Conservation (phyloP, 2,113 vertebrate genomes). For the Tretioscincus oriximinensis region DNA sequence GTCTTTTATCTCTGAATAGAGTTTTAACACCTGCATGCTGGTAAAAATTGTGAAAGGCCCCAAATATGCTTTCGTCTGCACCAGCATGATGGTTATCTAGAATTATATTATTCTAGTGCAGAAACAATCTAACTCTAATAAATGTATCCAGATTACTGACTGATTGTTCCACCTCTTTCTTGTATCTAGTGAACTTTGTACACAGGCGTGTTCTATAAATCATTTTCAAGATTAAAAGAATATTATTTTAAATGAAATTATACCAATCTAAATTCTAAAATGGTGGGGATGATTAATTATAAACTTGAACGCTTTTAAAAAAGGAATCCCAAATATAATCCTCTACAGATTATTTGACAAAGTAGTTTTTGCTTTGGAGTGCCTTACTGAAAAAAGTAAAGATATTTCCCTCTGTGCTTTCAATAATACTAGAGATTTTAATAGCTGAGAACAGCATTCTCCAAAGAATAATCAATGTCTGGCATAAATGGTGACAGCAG, state of each 20-base stretch:
- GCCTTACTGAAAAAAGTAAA: not conserved
- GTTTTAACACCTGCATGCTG: too few species aligned
- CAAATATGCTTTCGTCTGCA: too few species aligned
- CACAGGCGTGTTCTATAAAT: conserved; percentile 36
- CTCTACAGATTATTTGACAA: not conserved
- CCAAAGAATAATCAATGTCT: conserved; percentile 21
- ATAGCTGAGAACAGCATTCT: conserved; percentile 12
- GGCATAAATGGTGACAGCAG: conserved; percentile 23
- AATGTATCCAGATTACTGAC: not conserved
- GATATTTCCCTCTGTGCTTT: not conserved
- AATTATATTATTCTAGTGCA: too few species aligned
- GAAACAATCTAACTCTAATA: too few species aligned
- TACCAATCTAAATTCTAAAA: not conserved
- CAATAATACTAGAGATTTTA: conserved; percentile 16
- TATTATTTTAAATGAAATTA: not conserved
- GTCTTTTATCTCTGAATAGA: too few species aligned
- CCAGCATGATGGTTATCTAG: too few species aligned
- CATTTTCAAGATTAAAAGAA: conserved; percentile 32
- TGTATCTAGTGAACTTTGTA: not conserved
- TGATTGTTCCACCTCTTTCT: not conserved
- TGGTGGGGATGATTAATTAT: not conserved
- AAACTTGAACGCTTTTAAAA: not conserved
- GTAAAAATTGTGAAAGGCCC: too few species aligned
- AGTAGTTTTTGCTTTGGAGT: conserved; percentile 13
- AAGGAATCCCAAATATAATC: not conserved